Conservation (phyloP, 2,888 invertebrate genomes). For the Yponomeuta malinellus region DNA sequence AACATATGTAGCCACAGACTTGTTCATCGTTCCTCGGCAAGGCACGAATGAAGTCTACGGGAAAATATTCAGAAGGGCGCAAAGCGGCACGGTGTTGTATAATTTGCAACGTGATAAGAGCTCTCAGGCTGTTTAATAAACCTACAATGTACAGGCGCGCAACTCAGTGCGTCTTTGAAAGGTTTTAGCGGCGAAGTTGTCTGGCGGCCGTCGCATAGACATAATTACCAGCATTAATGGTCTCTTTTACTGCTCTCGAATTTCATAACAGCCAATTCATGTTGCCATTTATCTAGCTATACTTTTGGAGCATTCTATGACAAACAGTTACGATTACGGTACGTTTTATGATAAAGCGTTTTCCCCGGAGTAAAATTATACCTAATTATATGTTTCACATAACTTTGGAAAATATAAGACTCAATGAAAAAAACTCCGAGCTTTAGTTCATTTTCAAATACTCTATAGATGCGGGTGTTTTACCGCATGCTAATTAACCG, state of each 20-base stretch:
- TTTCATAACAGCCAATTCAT: constrained; percentile 22
- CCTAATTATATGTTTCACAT: background rate
- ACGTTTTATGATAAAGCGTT: constrained; percentile 3
- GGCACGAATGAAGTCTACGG: background rate
- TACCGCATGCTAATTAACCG: too few relatives aligned
- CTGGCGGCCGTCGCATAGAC: constrained; percentile 13
- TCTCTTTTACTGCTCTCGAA: constrained; percentile 20
- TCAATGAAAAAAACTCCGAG: too few relatives aligned
- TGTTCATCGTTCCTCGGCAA: background rate
- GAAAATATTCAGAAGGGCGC: background rate
- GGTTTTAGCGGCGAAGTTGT: constrained; percentile 9
- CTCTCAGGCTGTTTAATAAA: background rate
- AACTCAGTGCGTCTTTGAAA: constrained; percentile 6
- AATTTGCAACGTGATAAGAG: constrained; percentile 3
- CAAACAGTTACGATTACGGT: background rate
- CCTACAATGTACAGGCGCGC: background rate
- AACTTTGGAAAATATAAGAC: background rate
- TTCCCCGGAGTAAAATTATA: background rate
- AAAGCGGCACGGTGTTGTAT: background rate
- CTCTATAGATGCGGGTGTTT: too few relatives aligned
- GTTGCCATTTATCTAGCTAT: constrained; percentile 16
- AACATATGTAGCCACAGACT: constrained; percentile 9
- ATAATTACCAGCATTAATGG: constrained; percentile 19
- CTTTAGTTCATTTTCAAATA: too few relatives aligned
- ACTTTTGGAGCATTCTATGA: constrained; percentile 7